phyloP scores from a whole-genome alignment of 2,888 invertebrate genomes.

The Pyrocoelia pectoralis region DNA sequence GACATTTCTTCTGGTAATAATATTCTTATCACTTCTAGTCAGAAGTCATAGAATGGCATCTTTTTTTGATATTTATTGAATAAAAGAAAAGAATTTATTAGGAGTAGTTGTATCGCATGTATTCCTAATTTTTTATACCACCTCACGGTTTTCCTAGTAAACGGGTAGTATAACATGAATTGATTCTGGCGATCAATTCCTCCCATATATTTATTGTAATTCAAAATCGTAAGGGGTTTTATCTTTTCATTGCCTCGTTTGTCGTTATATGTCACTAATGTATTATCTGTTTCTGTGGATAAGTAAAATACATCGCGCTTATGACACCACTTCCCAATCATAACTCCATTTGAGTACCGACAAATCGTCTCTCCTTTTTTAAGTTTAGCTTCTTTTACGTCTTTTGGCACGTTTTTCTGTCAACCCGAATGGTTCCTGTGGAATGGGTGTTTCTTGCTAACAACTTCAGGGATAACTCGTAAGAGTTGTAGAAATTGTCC shows the following conservation, averaged over 20 bases:
- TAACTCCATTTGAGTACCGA: conserved; percentile 32
- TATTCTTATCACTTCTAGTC: not conserved
- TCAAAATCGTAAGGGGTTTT: conserved; percentile 16
- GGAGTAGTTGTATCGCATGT: not conserved
- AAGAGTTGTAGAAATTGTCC: conserved; percentile 10
- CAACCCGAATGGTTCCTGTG: conserved; percentile 36
- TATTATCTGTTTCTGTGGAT: not conserved
- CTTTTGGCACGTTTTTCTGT: conserved; percentile 33
- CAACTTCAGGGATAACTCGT: conserved; percentile 6
- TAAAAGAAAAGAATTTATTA: conserved; percentile 1
- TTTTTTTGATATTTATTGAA: conserved; percentile 4
- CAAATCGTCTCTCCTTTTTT: not conserved
- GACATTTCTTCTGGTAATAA: too few relatives aligned
- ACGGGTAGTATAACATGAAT: not conserved
- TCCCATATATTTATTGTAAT: conserved; percentile 26
- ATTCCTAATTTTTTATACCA: conserved; percentile 5
- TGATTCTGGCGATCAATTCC: conserved; percentile 16
- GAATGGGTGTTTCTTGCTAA: conserved; percentile 36
- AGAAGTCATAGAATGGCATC: not conserved
- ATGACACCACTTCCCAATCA: conserved; percentile 30
- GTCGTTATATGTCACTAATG: not conserved
- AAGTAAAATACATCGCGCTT: conserved; percentile 12
- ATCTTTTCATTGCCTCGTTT: not conserved
- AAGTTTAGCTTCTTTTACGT: conserved; percentile 20
- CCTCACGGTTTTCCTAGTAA: not conserved